These are phyloP conservation scores for Drosophila leontia DNA, from an alignment of 1,140 invertebrate genomes.

Conservation along the genomic window DNA sequence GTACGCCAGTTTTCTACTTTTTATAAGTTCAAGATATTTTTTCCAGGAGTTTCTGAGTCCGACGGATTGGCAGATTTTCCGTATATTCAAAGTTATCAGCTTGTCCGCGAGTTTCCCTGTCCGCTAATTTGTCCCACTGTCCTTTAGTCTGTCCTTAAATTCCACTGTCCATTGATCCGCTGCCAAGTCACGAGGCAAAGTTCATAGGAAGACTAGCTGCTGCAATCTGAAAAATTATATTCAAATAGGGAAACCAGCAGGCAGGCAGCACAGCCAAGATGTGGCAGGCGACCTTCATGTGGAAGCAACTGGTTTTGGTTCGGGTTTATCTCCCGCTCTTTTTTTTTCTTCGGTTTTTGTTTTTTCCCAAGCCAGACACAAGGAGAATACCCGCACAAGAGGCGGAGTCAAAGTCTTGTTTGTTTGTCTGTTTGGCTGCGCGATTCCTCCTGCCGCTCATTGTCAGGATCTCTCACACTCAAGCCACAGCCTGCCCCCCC, in stretches of 20 bases:
- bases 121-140: background rate
- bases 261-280: background rate
- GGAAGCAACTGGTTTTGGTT: conserved; percentile 75
- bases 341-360: conserved; percentile 22
- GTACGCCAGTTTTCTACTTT: background rate
- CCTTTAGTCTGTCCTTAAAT: background rate
- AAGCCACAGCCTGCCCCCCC: background rate
- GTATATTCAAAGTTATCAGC: background rate
- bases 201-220: conserved; percentile 64
- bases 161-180: conserved; percentile 30
- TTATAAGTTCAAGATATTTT: background rate
- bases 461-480: conserved; percentile 25
- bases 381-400: conserved; percentile 7
- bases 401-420: conserved; percentile 50
- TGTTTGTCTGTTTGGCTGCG: conserved; percentile 44
- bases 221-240: conserved; percentile 61
- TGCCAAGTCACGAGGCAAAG: conserved; percentile 65
- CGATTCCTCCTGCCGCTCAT: conserved; percentile 21
- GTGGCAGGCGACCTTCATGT: conserved; percentile 59
- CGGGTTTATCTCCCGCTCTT: conserved; percentile 26
- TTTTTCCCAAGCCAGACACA: conserved; percentile 36
- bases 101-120: background rate
- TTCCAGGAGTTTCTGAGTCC: background rate
- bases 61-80: background rate
- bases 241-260: conserved; percentile 50